Conservation (phyloP, 1,140 invertebrate species). For the Aphidius ervi region DNA sequence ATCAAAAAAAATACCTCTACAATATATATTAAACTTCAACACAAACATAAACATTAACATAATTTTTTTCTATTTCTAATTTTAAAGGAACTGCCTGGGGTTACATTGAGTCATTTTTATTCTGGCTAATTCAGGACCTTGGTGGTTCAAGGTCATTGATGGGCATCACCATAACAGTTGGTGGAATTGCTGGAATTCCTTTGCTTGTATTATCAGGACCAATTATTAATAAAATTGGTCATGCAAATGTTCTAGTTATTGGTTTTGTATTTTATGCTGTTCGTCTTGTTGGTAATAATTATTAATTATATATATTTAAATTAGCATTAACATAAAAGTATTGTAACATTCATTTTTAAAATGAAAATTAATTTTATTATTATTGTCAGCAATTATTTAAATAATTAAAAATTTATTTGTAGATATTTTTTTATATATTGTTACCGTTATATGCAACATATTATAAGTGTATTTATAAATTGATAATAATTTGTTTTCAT, state of each 20-base stretch:
- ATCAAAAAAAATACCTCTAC: too few relatives aligned
- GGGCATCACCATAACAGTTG: conserved; percentile 79
- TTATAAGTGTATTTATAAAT: neutral
- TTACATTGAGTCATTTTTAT: conserved; percentile 81
- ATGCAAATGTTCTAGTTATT: conserved; percentile 77
- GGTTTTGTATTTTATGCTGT: conserved; percentile 75
- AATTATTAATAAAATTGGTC: conserved; percentile 73
- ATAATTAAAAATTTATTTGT: too few relatives aligned
- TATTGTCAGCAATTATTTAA: too few relatives aligned
- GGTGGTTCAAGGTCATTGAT: conserved; percentile 75
- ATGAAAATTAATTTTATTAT: neutral
- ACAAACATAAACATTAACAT: too few relatives aligned
- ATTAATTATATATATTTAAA: neutral
- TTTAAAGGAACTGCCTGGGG: conserved; percentile 73
- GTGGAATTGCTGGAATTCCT: conserved; percentile 72
- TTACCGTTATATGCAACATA: too few relatives aligned
- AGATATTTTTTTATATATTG: too few relatives aligned
- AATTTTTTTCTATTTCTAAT: conserved; percentile 13
- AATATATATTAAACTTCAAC: neutral
- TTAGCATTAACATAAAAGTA: too few relatives aligned
- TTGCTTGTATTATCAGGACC: conserved; percentile 72
- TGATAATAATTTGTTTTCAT: conserved; percentile 12
- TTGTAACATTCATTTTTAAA: neutral
- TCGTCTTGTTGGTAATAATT: conserved; percentile 62
- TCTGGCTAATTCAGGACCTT: conserved; percentile 79